Conservation (phyloP, 2,113 vertebrate genomes). For the Sula dactylatra region DNA sequence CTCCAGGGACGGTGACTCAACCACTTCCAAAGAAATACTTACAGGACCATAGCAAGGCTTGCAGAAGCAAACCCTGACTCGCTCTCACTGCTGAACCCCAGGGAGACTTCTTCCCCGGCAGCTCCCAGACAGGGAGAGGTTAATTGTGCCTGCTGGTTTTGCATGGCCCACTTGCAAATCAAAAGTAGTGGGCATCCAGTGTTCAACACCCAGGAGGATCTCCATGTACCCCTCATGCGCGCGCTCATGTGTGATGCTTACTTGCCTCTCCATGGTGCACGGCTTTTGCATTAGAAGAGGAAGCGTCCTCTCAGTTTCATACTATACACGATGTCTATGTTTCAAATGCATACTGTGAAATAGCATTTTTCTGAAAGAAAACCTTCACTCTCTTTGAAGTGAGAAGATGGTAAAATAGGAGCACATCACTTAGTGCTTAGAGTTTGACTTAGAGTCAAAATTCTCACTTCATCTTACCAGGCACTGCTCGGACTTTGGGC, state of each 20-base stretch:
- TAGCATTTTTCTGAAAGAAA: background rate
- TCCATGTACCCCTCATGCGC: background rate
- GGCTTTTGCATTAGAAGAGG: background rate
- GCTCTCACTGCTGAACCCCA: accelerated
- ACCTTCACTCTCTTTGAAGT: background rate
- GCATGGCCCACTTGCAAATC: background rate
- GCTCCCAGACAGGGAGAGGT: background rate
- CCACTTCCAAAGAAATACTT: background rate
- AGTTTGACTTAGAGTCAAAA: background rate
- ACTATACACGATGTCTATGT: background rate
- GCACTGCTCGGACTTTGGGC: background rate
- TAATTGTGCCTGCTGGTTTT: background rate
- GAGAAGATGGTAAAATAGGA: background rate
- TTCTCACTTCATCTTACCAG: background rate
- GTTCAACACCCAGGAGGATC: background rate
- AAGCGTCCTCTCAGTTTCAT: background rate
- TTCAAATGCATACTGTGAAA: background rate
- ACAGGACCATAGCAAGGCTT: background rate
- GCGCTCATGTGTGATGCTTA: background rate
- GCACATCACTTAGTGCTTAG: background rate
- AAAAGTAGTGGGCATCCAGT: background rate
- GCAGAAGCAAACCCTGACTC: background rate
- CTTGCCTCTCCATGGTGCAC: background rate
- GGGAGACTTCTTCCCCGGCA: background rate
- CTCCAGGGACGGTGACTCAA: background rate